Conservation (phyloP, 2,888 invertebrate species). For the Elegia similella region DNA sequence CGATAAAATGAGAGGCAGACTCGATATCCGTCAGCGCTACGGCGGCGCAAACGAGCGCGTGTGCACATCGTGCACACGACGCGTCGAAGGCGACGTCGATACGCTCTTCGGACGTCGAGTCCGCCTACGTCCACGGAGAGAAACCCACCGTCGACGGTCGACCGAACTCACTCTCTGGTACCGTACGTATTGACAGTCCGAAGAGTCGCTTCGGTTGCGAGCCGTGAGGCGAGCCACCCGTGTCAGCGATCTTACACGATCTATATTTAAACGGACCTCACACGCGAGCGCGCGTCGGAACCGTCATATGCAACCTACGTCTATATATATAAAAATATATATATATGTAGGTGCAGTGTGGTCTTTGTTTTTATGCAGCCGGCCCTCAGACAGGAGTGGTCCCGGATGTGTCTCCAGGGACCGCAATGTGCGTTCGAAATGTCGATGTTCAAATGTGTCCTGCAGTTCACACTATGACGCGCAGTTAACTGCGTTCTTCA, state of each 20-base stretch:
- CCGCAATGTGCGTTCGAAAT: conserved; percentile 65
- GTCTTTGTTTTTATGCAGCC: conserved; percentile 23
- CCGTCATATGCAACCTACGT: conserved; percentile 27
- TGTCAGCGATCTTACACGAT: too few relatives aligned
- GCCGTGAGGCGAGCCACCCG: too few relatives aligned
- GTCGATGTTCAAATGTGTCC: conserved; percentile 82
- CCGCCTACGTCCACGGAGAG: conserved; percentile 26
- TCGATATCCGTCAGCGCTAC: conserved; percentile 34
- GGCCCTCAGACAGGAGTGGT: conserved; percentile 33
- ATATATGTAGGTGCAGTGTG: conserved; percentile 27
- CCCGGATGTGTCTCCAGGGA: conserved; percentile 68
- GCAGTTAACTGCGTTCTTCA: conserved; percentile 81
- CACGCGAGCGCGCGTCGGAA: conserved; percentile 17
- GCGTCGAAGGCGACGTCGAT: conserved; percentile 32
- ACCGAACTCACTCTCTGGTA: too few relatives aligned
- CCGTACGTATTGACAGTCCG: too few relatives aligned
- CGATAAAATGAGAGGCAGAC: conserved; percentile 36
- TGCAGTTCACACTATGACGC: conserved; percentile 72
- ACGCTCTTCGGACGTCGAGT: conserved; percentile 33
- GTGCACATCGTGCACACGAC: conserved; percentile 11
- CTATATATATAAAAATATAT: too few relatives aligned
- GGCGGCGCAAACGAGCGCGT: conserved; percentile 21
- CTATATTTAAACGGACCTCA: too few relatives aligned
- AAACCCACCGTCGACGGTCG: too few relatives aligned
- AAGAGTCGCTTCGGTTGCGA: too few relatives aligned